Base-by-base conservation (phyloP, 2,888 invertebrate genomes). In the Timema podura region DNA sequence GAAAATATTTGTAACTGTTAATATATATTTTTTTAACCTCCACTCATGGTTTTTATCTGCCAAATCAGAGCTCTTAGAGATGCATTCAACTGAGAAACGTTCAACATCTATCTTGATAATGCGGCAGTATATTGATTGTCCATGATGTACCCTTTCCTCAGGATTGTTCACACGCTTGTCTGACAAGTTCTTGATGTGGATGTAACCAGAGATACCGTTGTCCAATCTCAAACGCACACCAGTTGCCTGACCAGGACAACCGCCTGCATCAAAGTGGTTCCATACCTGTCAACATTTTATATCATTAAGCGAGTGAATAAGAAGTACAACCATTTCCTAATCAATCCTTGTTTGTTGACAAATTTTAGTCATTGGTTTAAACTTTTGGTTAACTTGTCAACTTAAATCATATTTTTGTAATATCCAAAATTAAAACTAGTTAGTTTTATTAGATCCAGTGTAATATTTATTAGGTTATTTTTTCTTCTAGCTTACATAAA, bases 21-120 rank as follows among this genome's bases (percentile, higher is more conserved):
- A 30, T 30, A 30, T 30, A 30, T 30, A 2, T 30, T 30, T 30
- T 30, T 30, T 30, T 30, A 30, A 86, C 90, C 89, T 90, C 95
- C 95, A 96, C 77, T 95, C 93, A 74, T 91, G 90, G 79, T 95
- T 95, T 78, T 91, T 91, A 80, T 98, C 97, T 69, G 89, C 82
- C 72, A 99, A 85, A 82, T 99, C 98, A 0, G 96, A 95, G 0
- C 95, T 91, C 77, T 94, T 94, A 2, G 93, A 94, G 0, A 98
- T 96, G 75, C 98, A 92, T 77, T 98, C 97, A 0, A 95, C 92
- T 0, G 91, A 91, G 80, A 98, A 98, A 69, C 95, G 84, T 76
- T 98, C 97, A 0, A 96, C 94, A 76, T 98, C 96, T 64, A 99
- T 96, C 83, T 98, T 98, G n/a, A 89, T 90, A 74, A 99, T 89